Evolutionary conservation across 1,140 invertebrate genomes (phyloP).

Genomic region (Heliothis virescens): DNA sequence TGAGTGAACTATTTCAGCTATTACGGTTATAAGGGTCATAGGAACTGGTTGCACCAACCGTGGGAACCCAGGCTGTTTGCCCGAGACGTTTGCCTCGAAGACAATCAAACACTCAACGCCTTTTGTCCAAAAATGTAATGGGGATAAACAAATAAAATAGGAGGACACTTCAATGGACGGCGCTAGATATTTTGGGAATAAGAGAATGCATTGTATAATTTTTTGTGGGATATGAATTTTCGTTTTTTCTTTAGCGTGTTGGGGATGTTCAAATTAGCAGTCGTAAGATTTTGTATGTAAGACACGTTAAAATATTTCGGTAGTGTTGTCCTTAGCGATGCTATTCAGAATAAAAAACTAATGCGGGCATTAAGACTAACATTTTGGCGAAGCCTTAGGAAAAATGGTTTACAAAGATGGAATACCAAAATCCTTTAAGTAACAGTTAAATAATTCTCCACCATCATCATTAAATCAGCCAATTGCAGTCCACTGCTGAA

Average conservation of each 20-base stretch:
- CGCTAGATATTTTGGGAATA: slow-evolving; percentile 65
- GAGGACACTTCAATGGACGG: slow-evolving; percentile 66
- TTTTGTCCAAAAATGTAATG: slow-evolving; percentile 85
- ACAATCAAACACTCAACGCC: slow-evolving; percentile 82
- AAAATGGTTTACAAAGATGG: too few species aligned
- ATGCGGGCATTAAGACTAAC: too few species aligned
- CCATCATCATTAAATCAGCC: too few species aligned
- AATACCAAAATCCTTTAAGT: too few species aligned
- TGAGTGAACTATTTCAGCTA: slow-evolving; percentile 41
- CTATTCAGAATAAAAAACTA: too few species aligned
- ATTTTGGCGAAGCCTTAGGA: too few species aligned
- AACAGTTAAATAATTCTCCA: too few species aligned
- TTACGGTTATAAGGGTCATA: slow-evolving; percentile 44
- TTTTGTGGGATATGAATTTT: slow-evolving; percentile 29
- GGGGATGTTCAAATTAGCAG: not conserved
- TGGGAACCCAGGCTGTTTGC: slow-evolving; percentile 79
- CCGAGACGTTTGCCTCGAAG: slow-evolving; percentile 70
- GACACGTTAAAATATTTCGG: too few species aligned
- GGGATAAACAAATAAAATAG: slow-evolving; percentile 81
- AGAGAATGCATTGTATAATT: slow-evolving; percentile 37
- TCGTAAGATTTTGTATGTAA: too few species aligned
- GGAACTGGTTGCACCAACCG: slow-evolving; percentile 51
- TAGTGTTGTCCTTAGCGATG: too few species aligned
- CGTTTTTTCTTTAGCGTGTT: not conserved
- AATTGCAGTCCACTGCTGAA: too few species aligned